Base-by-base conservation (phyloP, 30 jellyfish, hydroid and myxozoan genomes). In the Aurelia coerulea region DNA sequence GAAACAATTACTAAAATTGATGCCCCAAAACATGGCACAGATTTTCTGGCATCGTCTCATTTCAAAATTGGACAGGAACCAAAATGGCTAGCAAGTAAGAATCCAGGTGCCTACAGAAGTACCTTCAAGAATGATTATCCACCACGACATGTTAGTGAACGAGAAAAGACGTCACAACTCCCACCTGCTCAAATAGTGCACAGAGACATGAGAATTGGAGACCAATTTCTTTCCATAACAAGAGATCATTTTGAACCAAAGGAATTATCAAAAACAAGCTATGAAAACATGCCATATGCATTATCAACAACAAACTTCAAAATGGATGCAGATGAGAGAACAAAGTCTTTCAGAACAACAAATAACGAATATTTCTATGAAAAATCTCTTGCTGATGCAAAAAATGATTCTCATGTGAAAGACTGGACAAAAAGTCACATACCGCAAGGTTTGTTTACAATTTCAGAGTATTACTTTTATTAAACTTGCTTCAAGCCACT, bases 111-210 rank as follows among this genome's bases (percentile, higher is more conserved):
- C 19, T 90, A 83, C 76, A 80, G 67, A 62, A 90, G 97, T 76
- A 84, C 95, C 2, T 90, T 90, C 83, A 84, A 90, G 63, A 78
- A 85, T 52, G 97, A 90, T 66, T 90, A 90, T 66, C 91, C 95
- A 2, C 95, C 95, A 0, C 95, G 85, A 54, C 81, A 56, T 5
- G 41, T 76, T 23, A 66, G 75, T 39, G 71, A 83, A 29, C 34
- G 73, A 49, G 92, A 77, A 19, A 70, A 62, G 34, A 65, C 89
- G 17, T 69, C 49, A n/a, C 87, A 74, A n/a, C 95, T 90, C 29
- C 91, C 91, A 17, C 95, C 97, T 14, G 95, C 97, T 10, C 73
- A 90, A 53, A 90, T 90, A 52, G 85, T 90, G 95, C 97, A 90
- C 78, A 76, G 76, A 37, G 95, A 90, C 50, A 59, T 69, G 32